These are phyloP conservation scores for Typhlichthys eigenmanni DNA, from an alignment of 2,797 vertebrate genomes.

Conservation along the genomic window DNA sequence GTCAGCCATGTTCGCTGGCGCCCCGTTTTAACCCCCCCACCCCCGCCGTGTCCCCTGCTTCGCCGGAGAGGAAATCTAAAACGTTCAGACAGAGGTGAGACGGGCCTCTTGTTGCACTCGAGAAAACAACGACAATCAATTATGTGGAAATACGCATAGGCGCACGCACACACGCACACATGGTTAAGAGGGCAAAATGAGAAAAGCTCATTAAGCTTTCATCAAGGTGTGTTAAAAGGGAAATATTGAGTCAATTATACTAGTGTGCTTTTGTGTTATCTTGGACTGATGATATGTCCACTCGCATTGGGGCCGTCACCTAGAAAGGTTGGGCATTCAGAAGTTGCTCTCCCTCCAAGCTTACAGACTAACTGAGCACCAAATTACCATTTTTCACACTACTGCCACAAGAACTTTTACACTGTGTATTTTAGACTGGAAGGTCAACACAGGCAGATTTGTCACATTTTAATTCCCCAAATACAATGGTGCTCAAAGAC, in stretches of 20 bases:
- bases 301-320: not conserved
- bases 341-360: not conserved
- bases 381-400: too few relatives aligned
- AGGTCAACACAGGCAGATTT: slow-evolving; percentile 4
- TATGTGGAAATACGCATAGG: not conserved
- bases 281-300: not conserved
- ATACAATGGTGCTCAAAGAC: not conserved
- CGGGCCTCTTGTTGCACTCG: slow-evolving; percentile 11
- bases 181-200: too few relatives aligned
- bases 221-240: slow-evolving; percentile 1
- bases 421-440: slow-evolving; percentile 11
- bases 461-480: slow-evolving; percentile 9
- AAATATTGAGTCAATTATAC: not conserved
- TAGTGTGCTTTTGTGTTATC: not conserved
- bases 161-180: too few relatives aligned
- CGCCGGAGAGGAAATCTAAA: slow-evolving; percentile 6
- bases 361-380: not conserved
- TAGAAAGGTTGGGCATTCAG: not conserved
- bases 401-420: not conserved
- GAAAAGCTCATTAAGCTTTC: not conserved
- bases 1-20: not conserved
- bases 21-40: slow-evolving; percentile 9
- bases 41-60: not conserved
- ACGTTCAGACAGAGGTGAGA: slow-evolving; percentile 17
- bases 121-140: slow-evolving; percentile 21